phyloP scores from a whole-genome alignment of 1,140 invertebrate species.

The Leptoteleia sp. region DNA sequence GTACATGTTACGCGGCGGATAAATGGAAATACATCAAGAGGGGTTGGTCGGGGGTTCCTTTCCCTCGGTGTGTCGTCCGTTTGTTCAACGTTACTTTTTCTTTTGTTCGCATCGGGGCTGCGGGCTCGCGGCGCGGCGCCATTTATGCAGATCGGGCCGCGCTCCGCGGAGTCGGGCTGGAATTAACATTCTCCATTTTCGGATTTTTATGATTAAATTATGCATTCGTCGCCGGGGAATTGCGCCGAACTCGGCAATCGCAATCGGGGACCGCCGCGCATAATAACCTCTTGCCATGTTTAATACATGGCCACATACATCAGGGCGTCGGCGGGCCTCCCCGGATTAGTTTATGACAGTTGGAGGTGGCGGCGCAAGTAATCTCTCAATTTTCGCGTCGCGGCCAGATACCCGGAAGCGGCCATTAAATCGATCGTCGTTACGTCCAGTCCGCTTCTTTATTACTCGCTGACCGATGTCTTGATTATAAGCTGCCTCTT shows the following conservation, averaged over 20 bases:
- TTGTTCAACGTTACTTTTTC: constrained; percentile 64
- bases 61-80: constrained; percentile 52
- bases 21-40: constrained; percentile 67
- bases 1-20: constrained; percentile 39
- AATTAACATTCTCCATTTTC: constrained; percentile 56
- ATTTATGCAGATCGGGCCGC: constrained; percentile 63
- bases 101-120: constrained; percentile 38
- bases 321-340: neutral
- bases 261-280: too few relatives aligned
- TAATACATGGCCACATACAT: constrained; percentile 25
- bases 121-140: constrained; percentile 36
- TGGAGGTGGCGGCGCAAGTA: neutral
- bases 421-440: constrained; percentile 34
- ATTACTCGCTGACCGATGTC: constrained; percentile 30
- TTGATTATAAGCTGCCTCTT: constrained; percentile 43
- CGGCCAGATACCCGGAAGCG: constrained; percentile 23
- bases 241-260: constrained; percentile 7
- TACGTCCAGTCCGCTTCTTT: constrained; percentile 16
- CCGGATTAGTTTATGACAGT: constrained; percentile 29
- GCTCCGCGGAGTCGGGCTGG: constrained; percentile 24
- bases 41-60: constrained; percentile 50
- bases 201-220: constrained; percentile 52
- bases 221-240: constrained; percentile 10
- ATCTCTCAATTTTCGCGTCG: constrained; percentile 39
- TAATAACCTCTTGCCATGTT: constrained; percentile 3